Conservation (phyloP, 2,797 vertebrate genomes). For the Neostethus bicornis region DNA sequence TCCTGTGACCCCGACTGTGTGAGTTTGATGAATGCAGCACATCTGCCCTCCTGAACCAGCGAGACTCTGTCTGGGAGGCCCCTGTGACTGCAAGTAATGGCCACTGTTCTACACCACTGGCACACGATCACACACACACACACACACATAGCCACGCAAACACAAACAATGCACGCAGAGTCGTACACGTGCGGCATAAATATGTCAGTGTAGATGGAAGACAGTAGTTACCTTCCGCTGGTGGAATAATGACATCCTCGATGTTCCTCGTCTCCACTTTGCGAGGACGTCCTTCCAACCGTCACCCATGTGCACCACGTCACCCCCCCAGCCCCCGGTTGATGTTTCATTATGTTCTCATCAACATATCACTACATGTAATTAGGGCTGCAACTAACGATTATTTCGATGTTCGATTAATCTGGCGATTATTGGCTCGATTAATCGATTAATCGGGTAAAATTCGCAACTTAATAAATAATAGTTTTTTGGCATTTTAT, state of each 20-base stretch:
- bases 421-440: too few relatives aligned
- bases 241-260: constrained; percentile 36
- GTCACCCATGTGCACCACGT: constrained; percentile 27
- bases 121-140: constrained; percentile 60
- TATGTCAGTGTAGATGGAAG: constrained; percentile 50
- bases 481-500: too few relatives aligned
- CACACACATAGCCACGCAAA: constrained; percentile 19
- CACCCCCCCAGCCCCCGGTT: constrained; percentile 24
- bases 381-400: too few relatives aligned
- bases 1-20: constrained; percentile 82
- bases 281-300: constrained; percentile 53
- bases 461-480: too few relatives aligned
- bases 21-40: constrained; percentile 91
- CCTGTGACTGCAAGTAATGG: constrained; percentile 84
- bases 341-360: constrained; percentile 60
- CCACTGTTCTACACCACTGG: constrained; percentile 86
- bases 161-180: constrained; percentile 16
- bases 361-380: constrained; percentile 51
- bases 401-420: too few relatives aligned
- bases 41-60: constrained; percentile 90
- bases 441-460: too few relatives aligned
- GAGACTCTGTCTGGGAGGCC: constrained; percentile 81
- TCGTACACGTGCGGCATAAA: constrained; percentile 34
- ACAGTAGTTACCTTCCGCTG: constrained; percentile 45
- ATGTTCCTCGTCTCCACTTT: constrained; percentile 20